Base-by-base conservation (phyloP, 2,113 vertebrate genomes). In the Anolis carolinensis region DNA sequence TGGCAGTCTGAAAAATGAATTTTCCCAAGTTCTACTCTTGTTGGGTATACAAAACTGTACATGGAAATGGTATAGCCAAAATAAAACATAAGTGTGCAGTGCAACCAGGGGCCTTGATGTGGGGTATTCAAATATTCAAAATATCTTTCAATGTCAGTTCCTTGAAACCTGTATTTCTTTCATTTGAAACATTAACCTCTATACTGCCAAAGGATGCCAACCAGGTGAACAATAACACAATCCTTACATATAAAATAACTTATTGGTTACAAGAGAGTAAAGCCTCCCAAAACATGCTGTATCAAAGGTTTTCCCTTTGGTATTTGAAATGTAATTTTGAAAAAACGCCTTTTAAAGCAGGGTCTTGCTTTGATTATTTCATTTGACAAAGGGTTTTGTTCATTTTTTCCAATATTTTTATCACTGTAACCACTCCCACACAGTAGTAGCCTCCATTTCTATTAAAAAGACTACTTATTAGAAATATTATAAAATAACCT, bases 111-210 rank as follows among this genome's bases (percentile, higher is more conserved):
- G 87, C 85, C 89, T 67, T 87, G 89, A 89, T 63, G 88, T 78
- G 0, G 25, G 59, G 59, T 91, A 91, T 85, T 90, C 82, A 93
- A 93, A 94, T 90, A 93, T 79, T 92, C 6, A 78, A 82, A 78
- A 76, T 78, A 86, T 67, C 88, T 94, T 79, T 89, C 87, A 84
- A 27, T 62, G 86, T 86, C 86, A 89, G 59, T 85, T 82, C 85
- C 55, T 32, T 79, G 78, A 84, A 89, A 92, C 87, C 82, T 92
- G 90, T 77, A 88, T 93, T 90, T 91, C 82, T 48, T 87, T 79
- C 77, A 84, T 91, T 68, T 82, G 84, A 93, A 93, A 87, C 73
- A 90, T 91, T 91, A 95, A 92, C 87, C 71, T 92, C 79, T 88
- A 76, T 50, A 88, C 90, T 90, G 89, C 88, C 83, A 83, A 81